Conservation (phyloP, 2,888 invertebrate species). For the Sinopyrophorus schimmeli region DNA sequence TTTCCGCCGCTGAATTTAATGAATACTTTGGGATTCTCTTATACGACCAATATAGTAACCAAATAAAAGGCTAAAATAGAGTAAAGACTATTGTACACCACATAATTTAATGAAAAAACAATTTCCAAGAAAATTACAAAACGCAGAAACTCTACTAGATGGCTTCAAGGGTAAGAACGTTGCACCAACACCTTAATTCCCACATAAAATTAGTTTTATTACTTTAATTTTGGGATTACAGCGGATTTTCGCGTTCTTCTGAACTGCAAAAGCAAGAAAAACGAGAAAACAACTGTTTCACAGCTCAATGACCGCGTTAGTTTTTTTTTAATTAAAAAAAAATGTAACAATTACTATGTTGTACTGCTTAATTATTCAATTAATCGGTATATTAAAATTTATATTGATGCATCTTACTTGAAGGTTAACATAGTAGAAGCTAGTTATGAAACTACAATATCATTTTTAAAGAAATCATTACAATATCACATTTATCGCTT, state of each 20-base stretch:
- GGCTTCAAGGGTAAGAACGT: slow-evolving; percentile 10
- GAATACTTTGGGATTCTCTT: slow-evolving; percentile 14
- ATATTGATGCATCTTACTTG: too few species aligned
- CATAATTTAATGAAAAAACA: slow-evolving; percentile 24
- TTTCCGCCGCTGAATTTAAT: slow-evolving; percentile 21
- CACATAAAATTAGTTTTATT: slow-evolving; percentile 42
- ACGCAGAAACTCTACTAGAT: slow-evolving; percentile 1
- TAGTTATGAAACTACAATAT: too few species aligned
- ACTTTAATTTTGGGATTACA: slow-evolving; percentile 40
- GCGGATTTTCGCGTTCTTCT: slow-evolving; percentile 14
- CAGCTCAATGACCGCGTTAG: too few species aligned
- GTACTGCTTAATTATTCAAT: too few species aligned
- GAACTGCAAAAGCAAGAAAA: slow-evolving; percentile 11
- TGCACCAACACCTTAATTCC: slow-evolving; percentile 31
- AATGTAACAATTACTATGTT: too few species aligned
- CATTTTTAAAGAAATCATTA: too few species aligned
- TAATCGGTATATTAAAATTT: too few species aligned
- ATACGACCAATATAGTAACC: slow-evolving; percentile 21
- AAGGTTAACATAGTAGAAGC: too few species aligned
- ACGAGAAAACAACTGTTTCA: slow-evolving; percentile 9
- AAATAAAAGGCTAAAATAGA: slow-evolving; percentile 14
- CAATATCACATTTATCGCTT: too few species aligned
- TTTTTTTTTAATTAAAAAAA: too few species aligned
- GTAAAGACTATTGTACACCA: slow-evolving; percentile 6
- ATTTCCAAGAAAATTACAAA: slow-evolving; percentile 12